These are phyloP conservation scores for Mnemiopsis leidyi DNA, from an alignment of 37 sponge, comb jelly and placozoan genomes.

Conservation along the genomic window DNA sequence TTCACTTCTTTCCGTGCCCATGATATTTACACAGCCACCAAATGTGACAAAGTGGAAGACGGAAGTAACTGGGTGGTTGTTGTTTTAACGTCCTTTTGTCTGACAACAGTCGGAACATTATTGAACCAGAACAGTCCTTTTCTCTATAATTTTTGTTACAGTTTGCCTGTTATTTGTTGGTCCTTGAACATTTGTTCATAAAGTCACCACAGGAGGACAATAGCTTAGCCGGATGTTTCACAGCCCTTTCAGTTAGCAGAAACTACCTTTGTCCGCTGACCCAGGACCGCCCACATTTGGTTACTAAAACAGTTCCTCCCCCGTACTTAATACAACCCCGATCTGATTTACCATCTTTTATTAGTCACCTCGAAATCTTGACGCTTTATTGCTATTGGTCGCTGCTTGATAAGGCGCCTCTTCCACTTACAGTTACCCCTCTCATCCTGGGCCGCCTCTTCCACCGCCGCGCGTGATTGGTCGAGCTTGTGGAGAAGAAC, in stretches of 20 bases:
- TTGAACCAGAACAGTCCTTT: neutral
- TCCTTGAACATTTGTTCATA: neutral
- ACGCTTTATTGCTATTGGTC: neutral
- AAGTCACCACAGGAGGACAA: neutral
- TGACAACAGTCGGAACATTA: neutral
- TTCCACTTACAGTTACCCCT: neutral
- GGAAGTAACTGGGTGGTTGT: neutral
- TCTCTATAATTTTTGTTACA: neutral
- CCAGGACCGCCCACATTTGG: neutral
- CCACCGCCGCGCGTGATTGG: conserved; percentile 37
- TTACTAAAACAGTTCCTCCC: no score
- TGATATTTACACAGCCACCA: neutral
- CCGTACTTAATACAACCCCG: no score
- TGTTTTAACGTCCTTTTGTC: neutral
- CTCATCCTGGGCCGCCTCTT: neutral
- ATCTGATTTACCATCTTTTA: no score
- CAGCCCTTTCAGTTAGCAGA: neutral
- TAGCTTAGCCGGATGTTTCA: neutral
- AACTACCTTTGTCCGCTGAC: neutral
- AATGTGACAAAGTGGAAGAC: neutral
- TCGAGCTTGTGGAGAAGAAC: no score
- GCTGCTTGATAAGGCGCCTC: neutral
- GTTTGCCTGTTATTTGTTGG: neutral
- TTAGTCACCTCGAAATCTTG: neutral
- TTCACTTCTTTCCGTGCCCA: neutral